Evolutionary conservation across 1,140 invertebrate species (phyloP).

Genomic region (Drosophila kohkoa): DNA sequence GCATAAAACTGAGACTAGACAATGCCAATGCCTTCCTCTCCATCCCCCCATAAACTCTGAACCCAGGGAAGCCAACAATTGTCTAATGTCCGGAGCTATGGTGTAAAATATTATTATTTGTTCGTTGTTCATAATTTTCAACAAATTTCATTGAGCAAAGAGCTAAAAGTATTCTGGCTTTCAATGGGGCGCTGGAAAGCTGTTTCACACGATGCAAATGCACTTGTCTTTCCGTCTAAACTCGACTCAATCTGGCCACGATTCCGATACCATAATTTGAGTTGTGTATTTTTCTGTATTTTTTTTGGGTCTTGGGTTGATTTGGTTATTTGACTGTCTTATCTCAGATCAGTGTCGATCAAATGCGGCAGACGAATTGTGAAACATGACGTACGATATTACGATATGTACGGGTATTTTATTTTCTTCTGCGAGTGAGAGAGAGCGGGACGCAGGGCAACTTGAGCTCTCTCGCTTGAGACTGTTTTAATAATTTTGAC

Average conservation of each 20-base stretch:
- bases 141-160: conserved; percentile 68
- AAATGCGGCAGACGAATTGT: conserved; percentile 75
- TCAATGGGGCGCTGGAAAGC: conserved; percentile 51
- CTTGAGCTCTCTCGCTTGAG: conserved; percentile 44
- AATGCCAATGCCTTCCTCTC: conserved; percentile 46
- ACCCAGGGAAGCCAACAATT: conserved; percentile 33
- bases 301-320: conserved; percentile 38
- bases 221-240: conserved; percentile 64
- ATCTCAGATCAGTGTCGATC: conserved; percentile 81
- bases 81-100: conserved; percentile 46
- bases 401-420: conserved; percentile 28
- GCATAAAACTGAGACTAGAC: conserved; percentile 67
- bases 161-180: conserved; percentile 26
- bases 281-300: conserved; percentile 41
- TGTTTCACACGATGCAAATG: conserved; percentile 80
- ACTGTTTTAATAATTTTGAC: conserved; percentile 83
- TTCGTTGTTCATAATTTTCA: conserved; percentile 75
- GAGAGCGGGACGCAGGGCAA: conserved; percentile 5
- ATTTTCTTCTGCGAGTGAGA: neutral
- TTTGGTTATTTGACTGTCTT: conserved; percentile 69
- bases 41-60: conserved; percentile 13
- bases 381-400: conserved; percentile 66
- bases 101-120: conserved; percentile 62
- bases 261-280: conserved; percentile 27
- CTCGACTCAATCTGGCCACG: conserved; percentile 13